A percentile compares a stretch with the other conserved stretches of the same genome.
phyloP scores from a whole-genome alignment of 2,113 vertebrate species.

The Solea senegalensis region DNA sequence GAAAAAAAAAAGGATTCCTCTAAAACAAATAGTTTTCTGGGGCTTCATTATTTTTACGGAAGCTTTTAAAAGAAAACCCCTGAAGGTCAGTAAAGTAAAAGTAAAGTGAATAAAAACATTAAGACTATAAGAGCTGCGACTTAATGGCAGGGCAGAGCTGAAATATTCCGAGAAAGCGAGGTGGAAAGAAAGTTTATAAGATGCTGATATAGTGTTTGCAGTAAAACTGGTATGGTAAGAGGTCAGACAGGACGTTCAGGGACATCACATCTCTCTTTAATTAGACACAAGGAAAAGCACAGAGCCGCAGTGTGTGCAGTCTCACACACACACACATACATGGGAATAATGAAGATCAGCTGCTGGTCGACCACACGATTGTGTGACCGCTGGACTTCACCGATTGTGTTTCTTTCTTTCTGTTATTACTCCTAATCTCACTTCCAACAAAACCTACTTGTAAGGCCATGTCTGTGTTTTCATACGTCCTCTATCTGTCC shows the following conservation, averaged over 20 bases:
- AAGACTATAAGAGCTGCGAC: slow-evolving; percentile 17
- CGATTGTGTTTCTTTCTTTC: neutral
- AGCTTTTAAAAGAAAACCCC: neutral
- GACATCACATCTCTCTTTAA: slow-evolving; percentile 48
- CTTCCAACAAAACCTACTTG: too few relatives aligned
- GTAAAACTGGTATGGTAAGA: slow-evolving; percentile 13
- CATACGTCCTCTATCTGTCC: too few relatives aligned
- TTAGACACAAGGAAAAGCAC: slow-evolving; percentile 36
- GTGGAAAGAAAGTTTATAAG: slow-evolving; percentile 23
- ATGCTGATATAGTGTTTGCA: slow-evolving; percentile 35
- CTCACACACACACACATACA: slow-evolving; percentile 22
- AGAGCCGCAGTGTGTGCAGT: slow-evolving; percentile 2
- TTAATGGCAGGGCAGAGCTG: slow-evolving; percentile 8
- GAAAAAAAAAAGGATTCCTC: slow-evolving; percentile 10
- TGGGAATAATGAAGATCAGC: slow-evolving; percentile 26
- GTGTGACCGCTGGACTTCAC: slow-evolving; percentile 11
- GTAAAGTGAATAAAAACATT: neutral
- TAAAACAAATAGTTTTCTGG: slow-evolving; percentile 39
- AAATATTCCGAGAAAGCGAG: slow-evolving; percentile 18
- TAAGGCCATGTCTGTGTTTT: too few relatives aligned
- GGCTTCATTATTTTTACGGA: slow-evolving; percentile 1
- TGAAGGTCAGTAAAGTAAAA: slow-evolving; percentile 25
- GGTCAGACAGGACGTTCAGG: slow-evolving; percentile 51
- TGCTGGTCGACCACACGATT: slow-evolving; percentile 6
- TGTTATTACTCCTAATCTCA: neutral